Evolutionary conservation across 2,113 vertebrate species (phyloP).

Genomic region (Bagarius yarrelli): DNA sequence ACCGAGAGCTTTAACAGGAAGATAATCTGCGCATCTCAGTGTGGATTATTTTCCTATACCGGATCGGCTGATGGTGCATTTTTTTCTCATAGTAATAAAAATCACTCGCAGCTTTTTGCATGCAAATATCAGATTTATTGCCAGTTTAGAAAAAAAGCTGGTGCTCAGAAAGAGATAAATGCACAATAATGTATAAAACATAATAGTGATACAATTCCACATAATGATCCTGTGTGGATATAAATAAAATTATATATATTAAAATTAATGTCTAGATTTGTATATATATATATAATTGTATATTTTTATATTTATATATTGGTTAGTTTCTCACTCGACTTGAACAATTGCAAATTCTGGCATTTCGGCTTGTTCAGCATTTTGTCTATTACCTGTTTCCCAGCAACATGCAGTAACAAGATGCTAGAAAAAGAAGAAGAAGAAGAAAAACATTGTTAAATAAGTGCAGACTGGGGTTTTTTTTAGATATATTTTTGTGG

Average conservation of each 20-base stretch:
- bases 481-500: conserved; percentile 2
- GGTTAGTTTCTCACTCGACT: conserved; percentile 4
- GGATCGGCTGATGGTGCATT: neutral
- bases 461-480: conserved; percentile 28
- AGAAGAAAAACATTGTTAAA: conserved; percentile 19
- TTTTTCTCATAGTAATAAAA: too few relatives aligned
- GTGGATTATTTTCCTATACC: neutral
- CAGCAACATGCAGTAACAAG: conserved; percentile 53
- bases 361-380: conserved; percentile 23
- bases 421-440: conserved; percentile 32
- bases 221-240: too few relatives aligned
- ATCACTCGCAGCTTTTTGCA: conserved; percentile 21
- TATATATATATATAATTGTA: neutral
- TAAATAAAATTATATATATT: too few relatives aligned
- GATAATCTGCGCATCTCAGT: neutral
- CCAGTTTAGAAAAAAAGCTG: conserved; percentile 35
- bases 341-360: conserved; percentile 15
- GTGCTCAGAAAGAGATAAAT: conserved; percentile 11
- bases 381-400: conserved; percentile 52
- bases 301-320: neutral
- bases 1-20: neutral
- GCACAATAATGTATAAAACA: conserved; percentile 27
- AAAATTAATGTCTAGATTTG: neutral
- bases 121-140: conserved; percentile 65
- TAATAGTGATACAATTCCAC: too few relatives aligned